These are phyloP conservation scores for Atta colombica DNA, from an alignment of 1,140 invertebrate genomes.

Conservation along the genomic window DNA sequence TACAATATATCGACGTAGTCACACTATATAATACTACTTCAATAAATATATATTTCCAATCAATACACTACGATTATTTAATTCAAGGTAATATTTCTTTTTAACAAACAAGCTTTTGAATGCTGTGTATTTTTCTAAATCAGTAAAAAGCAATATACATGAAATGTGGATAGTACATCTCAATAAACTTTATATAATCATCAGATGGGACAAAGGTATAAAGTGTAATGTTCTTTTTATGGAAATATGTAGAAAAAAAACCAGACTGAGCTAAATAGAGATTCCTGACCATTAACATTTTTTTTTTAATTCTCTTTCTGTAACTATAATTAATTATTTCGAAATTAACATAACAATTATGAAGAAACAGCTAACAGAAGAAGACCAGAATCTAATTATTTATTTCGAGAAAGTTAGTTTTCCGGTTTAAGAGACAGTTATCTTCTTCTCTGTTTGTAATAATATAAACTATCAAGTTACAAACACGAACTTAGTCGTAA, in stretches of 20 bases:
- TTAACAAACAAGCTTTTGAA: background rate
- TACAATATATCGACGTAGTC: background rate
- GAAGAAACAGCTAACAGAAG: background rate
- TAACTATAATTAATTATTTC: constrained; percentile 25
- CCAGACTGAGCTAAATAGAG: constrained; percentile 1
- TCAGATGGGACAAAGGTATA: background rate
- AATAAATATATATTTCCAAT: background rate
- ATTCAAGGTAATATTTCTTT: constrained; percentile 26
- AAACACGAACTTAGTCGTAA: constrained; percentile 32
- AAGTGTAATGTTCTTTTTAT: background rate
- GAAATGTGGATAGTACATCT: background rate
- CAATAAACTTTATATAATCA: background rate
- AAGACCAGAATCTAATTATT: constrained; percentile 27
- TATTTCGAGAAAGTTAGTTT: constrained; percentile 43
- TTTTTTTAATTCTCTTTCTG: constrained; percentile 14
- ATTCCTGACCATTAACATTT: background rate
- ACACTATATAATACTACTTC: background rate
- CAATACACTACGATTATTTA: constrained; percentile 2
- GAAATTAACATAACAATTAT: constrained; percentile 31
- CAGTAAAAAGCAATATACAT: background rate
- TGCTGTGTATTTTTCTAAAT: constrained; percentile 19
- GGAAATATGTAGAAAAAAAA: background rate
- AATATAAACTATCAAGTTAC: constrained; percentile 51
- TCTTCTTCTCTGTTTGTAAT: constrained; percentile 38
- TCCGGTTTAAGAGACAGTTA: constrained; percentile 34